Percentiles rank a stretch among this genome's conserved stretches.
phyloP scores from a whole-genome alignment of 1,140 invertebrate species.

The Neoseiulus cucumeris region DNA sequence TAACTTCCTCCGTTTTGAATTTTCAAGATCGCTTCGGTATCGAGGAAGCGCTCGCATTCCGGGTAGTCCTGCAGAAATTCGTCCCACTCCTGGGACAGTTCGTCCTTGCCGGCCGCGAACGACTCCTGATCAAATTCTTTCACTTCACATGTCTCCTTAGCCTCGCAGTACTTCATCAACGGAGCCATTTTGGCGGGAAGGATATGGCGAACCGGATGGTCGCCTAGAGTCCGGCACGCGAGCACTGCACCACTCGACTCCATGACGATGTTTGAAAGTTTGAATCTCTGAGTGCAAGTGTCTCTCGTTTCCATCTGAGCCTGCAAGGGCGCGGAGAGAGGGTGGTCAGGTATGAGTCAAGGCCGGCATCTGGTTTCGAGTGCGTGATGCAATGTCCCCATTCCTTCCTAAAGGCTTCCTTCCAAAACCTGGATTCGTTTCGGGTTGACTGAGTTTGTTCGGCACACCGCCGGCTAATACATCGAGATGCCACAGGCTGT shows the following conservation, averaged over 20 bases:
- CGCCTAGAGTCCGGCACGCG: neutral
- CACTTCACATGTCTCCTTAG: neutral
- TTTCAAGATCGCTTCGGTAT: neutral
- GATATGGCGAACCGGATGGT: neutral
- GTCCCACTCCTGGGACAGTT: constrained; percentile 5
- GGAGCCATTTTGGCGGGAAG: constrained; percentile 8
- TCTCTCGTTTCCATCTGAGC: too few relatives aligned
- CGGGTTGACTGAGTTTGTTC: too few relatives aligned
- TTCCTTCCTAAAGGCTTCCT: too few relatives aligned
- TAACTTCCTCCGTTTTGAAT: constrained; percentile 3
- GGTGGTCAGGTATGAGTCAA: too few relatives aligned
- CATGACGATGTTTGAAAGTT: neutral
- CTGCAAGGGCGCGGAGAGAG: too few relatives aligned
- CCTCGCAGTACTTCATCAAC: neutral
- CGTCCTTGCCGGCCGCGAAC: neutral
- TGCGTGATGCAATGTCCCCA: too few relatives aligned
- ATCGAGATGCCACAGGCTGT: too few relatives aligned
- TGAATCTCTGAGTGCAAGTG: too few relatives aligned
- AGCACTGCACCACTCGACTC: neutral
- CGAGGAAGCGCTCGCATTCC: constrained; percentile 4
- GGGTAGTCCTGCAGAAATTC: neutral
- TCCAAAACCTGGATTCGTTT: too few relatives aligned
- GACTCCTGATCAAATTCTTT: neutral
- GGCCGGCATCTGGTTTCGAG: too few relatives aligned
- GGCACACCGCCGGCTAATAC: too few relatives aligned